Evolutionary conservation across 1,140 invertebrate genomes (phyloP), one percentile per base, ranked within the genome.

Genomic region (Drosophila rhopaloa): DNA sequence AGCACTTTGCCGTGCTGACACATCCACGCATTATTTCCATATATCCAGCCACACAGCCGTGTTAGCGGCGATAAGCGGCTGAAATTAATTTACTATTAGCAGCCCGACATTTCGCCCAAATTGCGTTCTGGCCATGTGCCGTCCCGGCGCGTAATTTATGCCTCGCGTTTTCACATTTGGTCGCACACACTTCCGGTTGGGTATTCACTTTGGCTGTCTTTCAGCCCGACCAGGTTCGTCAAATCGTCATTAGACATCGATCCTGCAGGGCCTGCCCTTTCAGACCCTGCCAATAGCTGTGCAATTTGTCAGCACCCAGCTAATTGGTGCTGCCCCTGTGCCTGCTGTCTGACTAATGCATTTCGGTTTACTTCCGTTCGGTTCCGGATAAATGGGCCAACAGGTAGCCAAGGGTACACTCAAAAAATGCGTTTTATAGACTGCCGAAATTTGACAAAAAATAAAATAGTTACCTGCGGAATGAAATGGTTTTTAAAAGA

Each of bases 11-110:
- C 66, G 76, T 71, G 57, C 82, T 88, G 83, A 89, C 83, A 86
- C 84, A 88, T 85, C 63, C 74, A 60, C 62, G 78, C 79, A 82
- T 79, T 66, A 54, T 59, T 62, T 60, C 24, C 29, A 62, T 62
- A 77, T 14, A 46, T 24, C 4, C 16, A 46, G 14, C 9, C 16
- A 6, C 19, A 14, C 1, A 40, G 63, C 51, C 67, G 16, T 50
- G 73, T 70, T 66, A 59, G 63, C 48, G 72, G 76, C 67, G 83
- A 89, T 88, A 88, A 88, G 84, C 71, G 55, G 16, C 44, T 59
- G 67, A 88, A 88, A 88, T 88, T 88, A 88, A 88, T 89, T 86
- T 88, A 88, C 84, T 67, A 88, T 88, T 88, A 89, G 73, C 83
- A 68, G 79, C 67, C 65, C 55, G 77, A 73, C 59, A 67, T 79